These are phyloP conservation scores for Diloba caeruleocephala DNA, from an alignment of 2,888 invertebrate species.

Conservation along the genomic window DNA sequence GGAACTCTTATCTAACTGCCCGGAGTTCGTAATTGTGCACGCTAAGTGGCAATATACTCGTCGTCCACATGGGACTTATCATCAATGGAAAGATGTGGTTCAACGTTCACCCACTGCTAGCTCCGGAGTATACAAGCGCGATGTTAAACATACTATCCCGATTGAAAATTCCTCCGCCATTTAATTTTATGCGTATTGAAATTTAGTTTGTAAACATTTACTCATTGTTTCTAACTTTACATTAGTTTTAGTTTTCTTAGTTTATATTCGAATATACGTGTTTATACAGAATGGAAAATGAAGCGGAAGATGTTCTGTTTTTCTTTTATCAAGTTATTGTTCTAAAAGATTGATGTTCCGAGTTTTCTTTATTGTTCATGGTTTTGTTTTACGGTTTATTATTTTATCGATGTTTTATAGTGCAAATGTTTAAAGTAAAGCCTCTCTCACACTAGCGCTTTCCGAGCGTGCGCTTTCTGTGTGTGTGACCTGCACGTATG, in stretches of 20 bases:
- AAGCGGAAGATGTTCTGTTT: conserved; percentile 10
- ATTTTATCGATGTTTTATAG: not conserved
- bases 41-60: no score
- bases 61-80: no score
- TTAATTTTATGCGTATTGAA: conserved; percentile 25
- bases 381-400: not conserved
- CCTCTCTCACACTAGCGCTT: no score
- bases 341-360: conserved; percentile 6
- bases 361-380: conserved; percentile 7
- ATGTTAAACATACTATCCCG: no score
- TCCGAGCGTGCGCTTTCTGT: no score
- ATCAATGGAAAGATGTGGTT: no score
- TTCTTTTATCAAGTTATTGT: conserved; percentile 27
- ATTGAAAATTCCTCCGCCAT: conserved; percentile 20
- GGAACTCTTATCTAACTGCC: no score
- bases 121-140: no score
- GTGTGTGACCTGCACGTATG: no score
- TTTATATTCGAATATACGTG: conserved; percentile 3
- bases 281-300: conserved; percentile 21
- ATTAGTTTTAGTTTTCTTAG: conserved; percentile 31
- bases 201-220: conserved; percentile 10
- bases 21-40: no score
- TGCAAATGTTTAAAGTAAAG: no score
- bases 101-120: no score
- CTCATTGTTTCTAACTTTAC: conserved; percentile 29